Base-by-base conservation (phyloP, 2,888 invertebrate species). In the Aspidapion aeneum region DNA sequence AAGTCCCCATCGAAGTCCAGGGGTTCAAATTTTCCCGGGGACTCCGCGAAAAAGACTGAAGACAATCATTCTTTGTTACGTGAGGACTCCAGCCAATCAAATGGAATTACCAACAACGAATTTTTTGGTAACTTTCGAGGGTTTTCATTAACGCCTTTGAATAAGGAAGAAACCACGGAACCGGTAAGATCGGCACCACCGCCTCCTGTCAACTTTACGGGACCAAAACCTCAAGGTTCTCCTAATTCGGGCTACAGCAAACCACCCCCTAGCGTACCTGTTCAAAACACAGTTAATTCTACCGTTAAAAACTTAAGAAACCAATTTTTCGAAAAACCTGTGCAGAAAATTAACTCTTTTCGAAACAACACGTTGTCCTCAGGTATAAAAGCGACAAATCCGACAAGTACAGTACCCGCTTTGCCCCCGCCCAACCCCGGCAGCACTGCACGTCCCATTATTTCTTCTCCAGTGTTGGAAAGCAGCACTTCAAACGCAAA, bases 51-150 rank as follows among this genome's bases (percentile, higher is more conserved):
- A 59, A 85, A 85, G 72, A 86, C 87, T 3, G 90, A 90, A 71
- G 90, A 89, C 71, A 89, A 88, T 77, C 89, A 89, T 17, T 89
- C 89, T 3, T 78, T 90, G 0, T 79, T 90, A 0, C 82, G 75
- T 55, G 75, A 77, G 58, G 77, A 78, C 9, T 65, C 74, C 17
- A 66, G 74, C 5, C 71, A 70, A 58, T 67, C 70, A 1, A 63
- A 68, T 1, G 64, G 68, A n/a, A 71, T 72, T 3, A 67, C 75
- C 16, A 71, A 74, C 55, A 82, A 80, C 64, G 88, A 89, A 73
- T 88, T 94, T 80, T 93, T 93, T 77, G 94, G 94, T 0, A 90
- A 93, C 73, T 93, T 93, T 81, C 92, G 91, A 79, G 94, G 94
- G 0, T 94, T 94, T 78, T 69, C 90, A 0, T 83, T 94, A 55